These are phyloP conservation scores for Drepanosiphum platanoidis DNA, from an alignment of 2,888 invertebrate genomes.

Conservation along the genomic window DNA sequence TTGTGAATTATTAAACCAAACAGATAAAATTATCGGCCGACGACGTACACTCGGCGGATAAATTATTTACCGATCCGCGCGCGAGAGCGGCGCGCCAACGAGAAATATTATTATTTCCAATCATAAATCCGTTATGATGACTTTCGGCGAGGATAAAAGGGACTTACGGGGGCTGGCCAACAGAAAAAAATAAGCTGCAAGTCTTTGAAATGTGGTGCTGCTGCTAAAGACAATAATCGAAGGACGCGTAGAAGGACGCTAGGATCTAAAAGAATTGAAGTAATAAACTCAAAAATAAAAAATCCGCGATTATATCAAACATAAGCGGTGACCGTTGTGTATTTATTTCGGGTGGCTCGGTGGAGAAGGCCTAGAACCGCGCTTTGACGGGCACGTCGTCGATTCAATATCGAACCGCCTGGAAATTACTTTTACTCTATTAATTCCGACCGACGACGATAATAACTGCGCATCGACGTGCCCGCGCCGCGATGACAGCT, in stretches of 20 bases:
- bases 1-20: constrained; percentile 39
- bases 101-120: constrained; percentile 22
- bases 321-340: not conserved
- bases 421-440: constrained; percentile 14
- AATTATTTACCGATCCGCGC: not conserved
- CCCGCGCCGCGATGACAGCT: not conserved
- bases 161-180: no score
- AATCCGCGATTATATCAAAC: no score
- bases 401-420: not conserved
- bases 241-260: no score
- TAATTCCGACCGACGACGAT: not conserved
- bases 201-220: no score
- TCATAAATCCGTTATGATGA: constrained; percentile 10
- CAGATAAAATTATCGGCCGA: constrained; percentile 6
- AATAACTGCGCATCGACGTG: not conserved
- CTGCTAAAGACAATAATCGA: no score
- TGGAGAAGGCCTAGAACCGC: no score
- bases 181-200: no score
- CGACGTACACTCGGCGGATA: not conserved
- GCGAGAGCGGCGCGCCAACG: not conserved
- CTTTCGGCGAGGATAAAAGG: no score
- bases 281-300: no score
- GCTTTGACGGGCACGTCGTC: no score
- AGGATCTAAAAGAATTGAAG: no score
- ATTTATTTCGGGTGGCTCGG: no score